Percentiles rank a stretch among this genome's conserved stretches.
Conservation (phyloP, 2,888 invertebrate species). For the Anagyrus pseudococci region DNA sequence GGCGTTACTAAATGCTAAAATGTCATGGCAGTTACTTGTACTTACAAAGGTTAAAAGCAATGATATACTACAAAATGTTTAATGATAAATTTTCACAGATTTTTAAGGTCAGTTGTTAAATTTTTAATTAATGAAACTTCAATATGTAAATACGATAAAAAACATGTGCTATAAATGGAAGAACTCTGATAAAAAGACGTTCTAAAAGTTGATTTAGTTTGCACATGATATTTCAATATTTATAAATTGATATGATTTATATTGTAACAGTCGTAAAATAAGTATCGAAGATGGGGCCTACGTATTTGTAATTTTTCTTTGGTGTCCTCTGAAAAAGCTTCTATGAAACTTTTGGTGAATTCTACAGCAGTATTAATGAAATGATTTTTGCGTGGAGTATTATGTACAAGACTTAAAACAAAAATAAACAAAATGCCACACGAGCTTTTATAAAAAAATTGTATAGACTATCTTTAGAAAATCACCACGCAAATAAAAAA, state of each 20-base stretch:
- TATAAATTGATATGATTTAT: conserved; percentile 4
- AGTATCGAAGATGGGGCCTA: conserved; percentile 37
- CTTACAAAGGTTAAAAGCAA: conserved; percentile 9
- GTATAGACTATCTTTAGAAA: conserved; percentile 18
- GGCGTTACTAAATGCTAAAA: conserved; percentile 27
- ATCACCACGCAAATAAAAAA: conserved; percentile 25
- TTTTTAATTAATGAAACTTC: conserved; percentile 11
- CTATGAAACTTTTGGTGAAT: conserved; percentile 34
- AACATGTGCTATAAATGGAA: conserved; percentile 36
- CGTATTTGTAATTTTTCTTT: conserved; percentile 38
- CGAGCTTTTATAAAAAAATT: conserved; percentile 21
- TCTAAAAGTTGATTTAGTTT: conserved; percentile 18
- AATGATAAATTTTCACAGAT: conserved; percentile 7
- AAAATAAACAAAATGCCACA: no score
- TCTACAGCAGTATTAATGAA: conserved; percentile 24
- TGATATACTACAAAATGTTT: background rate
- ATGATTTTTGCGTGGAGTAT: conserved; percentile 16
- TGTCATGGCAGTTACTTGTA: conserved; percentile 23
- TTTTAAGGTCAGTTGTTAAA: conserved; percentile 16
- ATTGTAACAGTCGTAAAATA: conserved; percentile 25
- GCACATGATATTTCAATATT: conserved; percentile 13
- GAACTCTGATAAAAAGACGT: conserved; percentile 37
- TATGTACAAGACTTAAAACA: background rate
- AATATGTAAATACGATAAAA: conserved; percentile 24
- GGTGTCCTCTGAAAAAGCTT: conserved; percentile 47